Percentiles rank a stretch among this genome's conserved stretches.
Conservation (phyloP, 2,797 vertebrate genomes). For the Paratrypauchen microcephalus region DNA sequence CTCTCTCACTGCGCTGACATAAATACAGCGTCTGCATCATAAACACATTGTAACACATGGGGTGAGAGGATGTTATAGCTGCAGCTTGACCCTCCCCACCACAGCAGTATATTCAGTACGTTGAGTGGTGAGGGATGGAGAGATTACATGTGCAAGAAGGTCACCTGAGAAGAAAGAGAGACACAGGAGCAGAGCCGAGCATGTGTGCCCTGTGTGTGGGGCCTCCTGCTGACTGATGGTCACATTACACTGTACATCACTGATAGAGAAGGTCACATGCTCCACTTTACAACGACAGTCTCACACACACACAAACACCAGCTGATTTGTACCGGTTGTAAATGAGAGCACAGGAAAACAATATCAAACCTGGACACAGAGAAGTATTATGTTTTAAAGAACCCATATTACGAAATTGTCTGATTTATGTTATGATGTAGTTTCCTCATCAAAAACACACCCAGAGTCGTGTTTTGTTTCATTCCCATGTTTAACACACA, state of each 20-base stretch:
- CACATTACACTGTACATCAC: slow-evolving; percentile 6
- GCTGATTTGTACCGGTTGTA: background rate
- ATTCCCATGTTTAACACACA: too few species aligned
- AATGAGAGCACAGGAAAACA: background rate
- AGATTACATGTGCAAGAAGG: slow-evolving; percentile 41
- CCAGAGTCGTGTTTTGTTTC: too few species aligned
- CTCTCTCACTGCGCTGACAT: background rate
- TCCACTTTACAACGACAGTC: slow-evolving; percentile 1
- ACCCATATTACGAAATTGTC: too few species aligned
- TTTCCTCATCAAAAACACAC: too few species aligned
- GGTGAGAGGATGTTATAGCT: slow-evolving; percentile 26
- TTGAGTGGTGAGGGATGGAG: slow-evolving; percentile 34
- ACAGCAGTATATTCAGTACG: too few species aligned
- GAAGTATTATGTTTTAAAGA: background rate
- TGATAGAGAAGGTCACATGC: slow-evolving; percentile 10
- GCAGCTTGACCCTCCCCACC: background rate
- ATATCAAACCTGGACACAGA: background rate
- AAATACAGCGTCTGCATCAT: background rate
- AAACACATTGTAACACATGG: slow-evolving; percentile 1
- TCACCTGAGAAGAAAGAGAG: slow-evolving; percentile 17
- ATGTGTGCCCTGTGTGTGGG: background rate
- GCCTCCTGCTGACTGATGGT: slow-evolving; percentile 1
- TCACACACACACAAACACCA: background rate
- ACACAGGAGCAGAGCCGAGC: slow-evolving; percentile 16
- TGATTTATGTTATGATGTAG: too few species aligned